These are phyloP conservation scores for Heteractis magnifica DNA, from an alignment of 92 coral and sea anemone species.

Conservation along the genomic window DNA sequence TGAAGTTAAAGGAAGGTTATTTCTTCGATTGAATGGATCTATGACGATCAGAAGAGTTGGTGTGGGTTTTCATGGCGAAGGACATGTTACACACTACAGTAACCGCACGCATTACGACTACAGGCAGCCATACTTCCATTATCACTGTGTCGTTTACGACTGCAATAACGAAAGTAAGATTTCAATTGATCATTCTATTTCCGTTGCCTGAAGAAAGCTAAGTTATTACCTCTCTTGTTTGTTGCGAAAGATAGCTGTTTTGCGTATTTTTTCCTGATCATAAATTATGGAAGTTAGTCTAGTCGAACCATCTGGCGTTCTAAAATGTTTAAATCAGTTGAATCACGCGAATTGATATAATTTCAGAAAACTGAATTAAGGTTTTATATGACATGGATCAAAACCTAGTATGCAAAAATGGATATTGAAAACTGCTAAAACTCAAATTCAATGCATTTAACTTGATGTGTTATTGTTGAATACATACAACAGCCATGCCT, in stretches of 20 bases:
- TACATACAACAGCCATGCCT: background rate
- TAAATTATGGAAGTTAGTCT: too few species aligned
- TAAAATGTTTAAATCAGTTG: too few species aligned
- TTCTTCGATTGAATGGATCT: background rate
- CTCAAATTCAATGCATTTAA: too few species aligned
- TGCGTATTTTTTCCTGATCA: background rate
- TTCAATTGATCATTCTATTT: background rate
- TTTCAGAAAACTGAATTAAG: too few species aligned
- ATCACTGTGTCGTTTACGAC: background rate
- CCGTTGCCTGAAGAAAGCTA: background rate
- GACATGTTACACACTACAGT: background rate
- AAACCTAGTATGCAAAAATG: too few species aligned
- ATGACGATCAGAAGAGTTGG: background rate
- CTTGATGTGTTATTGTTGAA: too few species aligned
- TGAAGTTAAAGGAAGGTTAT: constrained; percentile 8
- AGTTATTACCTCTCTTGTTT: background rate
- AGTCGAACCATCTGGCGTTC: too few species aligned
- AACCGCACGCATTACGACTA: constrained; percentile 1
- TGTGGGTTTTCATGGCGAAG: constrained; percentile 20
- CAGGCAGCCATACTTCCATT: constrained; percentile 20
- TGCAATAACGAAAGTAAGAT: constrained; percentile 6
- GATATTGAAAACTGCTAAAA: too few species aligned
- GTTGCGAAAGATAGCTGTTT: background rate
- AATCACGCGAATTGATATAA: too few species aligned
- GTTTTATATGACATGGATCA: too few species aligned